These are phyloP conservation scores for Pyrocoelia pectoralis DNA, from an alignment of 2,888 invertebrate genomes.

Conservation along the genomic window DNA sequence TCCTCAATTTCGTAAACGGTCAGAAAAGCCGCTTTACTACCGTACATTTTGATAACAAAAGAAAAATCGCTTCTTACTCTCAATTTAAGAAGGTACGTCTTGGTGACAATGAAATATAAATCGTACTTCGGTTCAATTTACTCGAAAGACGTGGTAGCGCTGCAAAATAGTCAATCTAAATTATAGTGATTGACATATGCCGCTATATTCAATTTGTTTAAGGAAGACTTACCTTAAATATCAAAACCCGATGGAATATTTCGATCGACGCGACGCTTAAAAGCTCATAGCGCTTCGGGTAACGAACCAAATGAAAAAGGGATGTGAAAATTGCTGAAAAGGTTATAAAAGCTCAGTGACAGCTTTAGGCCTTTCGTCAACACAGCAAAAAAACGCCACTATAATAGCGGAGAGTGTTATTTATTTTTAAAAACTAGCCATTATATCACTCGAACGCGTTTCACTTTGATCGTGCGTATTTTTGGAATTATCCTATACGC, in stretches of 20 bases:
- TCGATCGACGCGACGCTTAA: constrained; percentile 23
- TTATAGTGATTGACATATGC: constrained; percentile 23
- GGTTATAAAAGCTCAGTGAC: constrained; percentile 16
- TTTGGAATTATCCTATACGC: not conserved
- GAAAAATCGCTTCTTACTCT: constrained; percentile 2
- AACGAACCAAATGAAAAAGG: constrained; percentile 18
- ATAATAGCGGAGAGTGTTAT: not conserved
- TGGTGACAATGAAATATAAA: not conserved
- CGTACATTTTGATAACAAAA: constrained; percentile 11
- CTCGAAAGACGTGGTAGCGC: not conserved
- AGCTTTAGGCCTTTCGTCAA: not conserved
- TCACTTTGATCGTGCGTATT: not conserved
- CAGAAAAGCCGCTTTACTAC: not conserved
- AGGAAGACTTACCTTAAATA: constrained; percentile 22
- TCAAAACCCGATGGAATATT: constrained; percentile 5
- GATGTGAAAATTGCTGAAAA: constrained; percentile 18
- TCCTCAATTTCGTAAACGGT: not conserved
- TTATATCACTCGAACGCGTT: no score
- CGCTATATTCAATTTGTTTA: constrained; percentile 15
- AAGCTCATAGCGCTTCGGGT: constrained; percentile 17
- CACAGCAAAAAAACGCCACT: no score
- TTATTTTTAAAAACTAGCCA: not conserved
- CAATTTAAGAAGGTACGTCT: not conserved
- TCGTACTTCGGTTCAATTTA: not conserved
- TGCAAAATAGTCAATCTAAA: constrained; percentile 13